Evolutionary conservation across 2,888 invertebrate species (phyloP), one percentile per base, ranked within the genome.

Genomic region (Lottia gigantea): DNA sequence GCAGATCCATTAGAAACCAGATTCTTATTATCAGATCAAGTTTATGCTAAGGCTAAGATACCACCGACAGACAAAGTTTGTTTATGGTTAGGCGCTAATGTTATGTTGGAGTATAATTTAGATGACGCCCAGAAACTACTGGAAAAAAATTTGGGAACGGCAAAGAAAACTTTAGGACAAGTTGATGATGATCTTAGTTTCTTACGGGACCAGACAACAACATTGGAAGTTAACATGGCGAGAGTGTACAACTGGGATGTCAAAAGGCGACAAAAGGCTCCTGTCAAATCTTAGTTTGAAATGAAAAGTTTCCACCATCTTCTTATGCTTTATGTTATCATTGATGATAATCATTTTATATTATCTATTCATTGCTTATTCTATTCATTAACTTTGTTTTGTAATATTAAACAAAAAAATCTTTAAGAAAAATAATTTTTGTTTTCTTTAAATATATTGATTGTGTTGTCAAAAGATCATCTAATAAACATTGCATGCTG

Each of bases 191-290:
- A 98, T 90, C 91, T 98, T 81, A 96, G 97, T 89, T 98, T 96
- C 89, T 91, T 98, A 71, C 92, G 97, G 85, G 98, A 98, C 91
- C 98, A 98, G 90, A 94, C 95, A 85, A 99, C 98, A 19, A 98
- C 97, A 25, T 95, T 96, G 64, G 98, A 99, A 92, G 98, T 98
- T 31, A 98, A 98, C 89, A 97, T 98, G 96, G 98, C 98, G 46
- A 91, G 98, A 87, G 96, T 98, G 31, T 97, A 95, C 89, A 98
- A 98, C 89, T 98, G 97, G 97, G 95, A 97, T 90, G 96, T 98
- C 3, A 97, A 97, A 89, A 92, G 93, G 86, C 92, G 95, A 78
- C 94, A 95, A 89, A 93, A 94, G 55, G 71, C 72, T 62, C 73
- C 76, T 11, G 61, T 67, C 12, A 81, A 80, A 66, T 78, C 79